phyloP scores from a whole-genome alignment of 2,888 invertebrate species.

The Dicroscelio sp. region DNA sequence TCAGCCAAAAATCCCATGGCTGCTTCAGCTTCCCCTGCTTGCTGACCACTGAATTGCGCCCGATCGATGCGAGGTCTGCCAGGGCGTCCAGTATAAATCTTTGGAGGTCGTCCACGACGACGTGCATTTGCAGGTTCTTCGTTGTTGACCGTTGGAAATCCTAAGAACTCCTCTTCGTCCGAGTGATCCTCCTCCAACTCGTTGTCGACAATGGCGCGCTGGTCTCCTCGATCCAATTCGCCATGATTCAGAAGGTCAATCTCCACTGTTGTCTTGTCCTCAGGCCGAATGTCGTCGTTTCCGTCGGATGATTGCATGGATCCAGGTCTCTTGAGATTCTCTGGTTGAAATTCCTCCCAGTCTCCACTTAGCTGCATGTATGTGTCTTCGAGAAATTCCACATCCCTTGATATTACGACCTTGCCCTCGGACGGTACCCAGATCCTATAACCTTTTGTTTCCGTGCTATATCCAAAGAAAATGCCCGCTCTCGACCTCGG shows the following conservation, averaged over 20 bases:
- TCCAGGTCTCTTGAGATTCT: not conserved
- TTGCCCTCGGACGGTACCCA: constrained; percentile 26
- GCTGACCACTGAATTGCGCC: not conserved
- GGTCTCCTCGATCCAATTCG: not conserved
- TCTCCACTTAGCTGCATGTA: not conserved
- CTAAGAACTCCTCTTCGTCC: not conserved
- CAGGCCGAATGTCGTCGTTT: not conserved
- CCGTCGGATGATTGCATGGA: not conserved
- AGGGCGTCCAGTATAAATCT: not conserved
- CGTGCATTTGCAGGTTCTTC: not conserved
- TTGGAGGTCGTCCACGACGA: not conserved
- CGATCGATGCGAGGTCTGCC: not conserved
- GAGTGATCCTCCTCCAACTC: not conserved
- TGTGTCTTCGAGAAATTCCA: constrained; percentile 11
- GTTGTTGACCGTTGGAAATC: not conserved
- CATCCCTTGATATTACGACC: constrained; percentile 26
- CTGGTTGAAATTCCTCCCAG: not conserved
- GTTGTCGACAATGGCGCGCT: not conserved
- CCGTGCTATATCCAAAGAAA: constrained; percentile 37
- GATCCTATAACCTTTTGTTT: constrained; percentile 31
- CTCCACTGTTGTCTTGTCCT: not conserved
- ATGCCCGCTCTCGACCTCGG: constrained; percentile 17
- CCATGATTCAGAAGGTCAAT: not conserved
- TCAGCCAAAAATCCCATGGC: not conserved
- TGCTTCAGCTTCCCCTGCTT: not conserved